Evolutionary conservation across 1,140 invertebrate species (phyloP).

Genomic region (Nomia melanderi): DNA sequence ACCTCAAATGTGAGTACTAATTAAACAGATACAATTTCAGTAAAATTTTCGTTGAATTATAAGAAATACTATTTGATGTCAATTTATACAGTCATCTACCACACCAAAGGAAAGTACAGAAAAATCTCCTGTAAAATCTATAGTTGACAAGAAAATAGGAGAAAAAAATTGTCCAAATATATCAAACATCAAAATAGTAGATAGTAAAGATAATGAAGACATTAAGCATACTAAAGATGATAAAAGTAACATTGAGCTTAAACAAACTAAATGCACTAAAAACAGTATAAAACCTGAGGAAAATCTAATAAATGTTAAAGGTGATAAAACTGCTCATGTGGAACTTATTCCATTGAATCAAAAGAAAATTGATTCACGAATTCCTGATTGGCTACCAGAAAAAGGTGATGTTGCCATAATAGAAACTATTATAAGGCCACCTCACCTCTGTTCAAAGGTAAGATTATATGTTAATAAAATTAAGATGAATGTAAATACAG

Average conservation of each 20-base stretch:
- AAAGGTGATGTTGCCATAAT: constrained; percentile 82
- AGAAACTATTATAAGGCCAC: constrained; percentile 83
- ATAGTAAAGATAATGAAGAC: constrained; percentile 13
- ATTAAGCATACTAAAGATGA: background rate
- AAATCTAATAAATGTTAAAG: background rate
- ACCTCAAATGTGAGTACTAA: constrained; percentile 66
- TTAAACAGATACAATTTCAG: constrained; percentile 16
- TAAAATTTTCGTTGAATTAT: constrained; percentile 27
- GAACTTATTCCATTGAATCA: constrained; percentile 23
- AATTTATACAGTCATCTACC: constrained; percentile 51
- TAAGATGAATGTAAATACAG: constrained; percentile 1
- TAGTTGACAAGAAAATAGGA: constrained; percentile 59
- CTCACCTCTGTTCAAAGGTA: constrained; percentile 85
- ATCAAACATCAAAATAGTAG: constrained; percentile 16
- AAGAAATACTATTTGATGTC: constrained; percentile 7
- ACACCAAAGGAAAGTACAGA: constrained; percentile 19
- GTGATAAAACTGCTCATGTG: background rate
- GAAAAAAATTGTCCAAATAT: constrained; percentile 50
- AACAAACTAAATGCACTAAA: background rate
- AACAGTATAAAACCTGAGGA: background rate
- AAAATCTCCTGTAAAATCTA: constrained; percentile 2
- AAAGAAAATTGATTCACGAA: constrained; percentile 66
- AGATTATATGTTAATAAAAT: constrained; percentile 47
- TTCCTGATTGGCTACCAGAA: constrained; percentile 76
- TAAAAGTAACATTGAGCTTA: background rate